Percentiles rank a stretch among this genome's conserved stretches.
Conservation (phyloP, 2,888 invertebrate species). For the Cordilura impudica region DNA sequence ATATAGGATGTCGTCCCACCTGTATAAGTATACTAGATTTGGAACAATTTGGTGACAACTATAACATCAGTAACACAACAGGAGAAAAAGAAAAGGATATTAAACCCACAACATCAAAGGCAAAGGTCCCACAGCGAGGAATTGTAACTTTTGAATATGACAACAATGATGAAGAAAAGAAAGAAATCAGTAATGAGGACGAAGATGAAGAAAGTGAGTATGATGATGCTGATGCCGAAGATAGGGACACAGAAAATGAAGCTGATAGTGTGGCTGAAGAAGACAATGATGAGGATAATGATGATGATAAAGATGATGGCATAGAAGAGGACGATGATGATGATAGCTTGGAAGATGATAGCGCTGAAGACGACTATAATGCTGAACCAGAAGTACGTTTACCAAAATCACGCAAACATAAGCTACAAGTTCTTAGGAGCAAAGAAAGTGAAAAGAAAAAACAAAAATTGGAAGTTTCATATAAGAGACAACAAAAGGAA, state of each 20-base stretch:
- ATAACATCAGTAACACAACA: slow-evolving; percentile 55
- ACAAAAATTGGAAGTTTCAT: slow-evolving; percentile 17
- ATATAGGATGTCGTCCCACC: slow-evolving; percentile 85
- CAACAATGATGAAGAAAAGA: slow-evolving; percentile 53
- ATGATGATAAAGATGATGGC: slow-evolving; percentile 13
- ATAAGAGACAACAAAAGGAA: background rate
- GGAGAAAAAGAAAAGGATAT: slow-evolving; percentile 25
- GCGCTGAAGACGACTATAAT: slow-evolving; percentile 22
- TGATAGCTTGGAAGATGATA: slow-evolving; percentile 19
- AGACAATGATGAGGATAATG: slow-evolving; percentile 5
- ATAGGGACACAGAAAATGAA: slow-evolving; percentile 32
- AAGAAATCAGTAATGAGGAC: background rate
- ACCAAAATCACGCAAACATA: slow-evolving; percentile 58
- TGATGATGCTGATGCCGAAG: slow-evolving; percentile 11
- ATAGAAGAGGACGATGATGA: slow-evolving; percentile 12
- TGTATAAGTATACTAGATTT: slow-evolving; percentile 83
- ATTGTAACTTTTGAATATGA: slow-evolving; percentile 74
- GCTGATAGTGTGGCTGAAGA: slow-evolving; percentile 41
- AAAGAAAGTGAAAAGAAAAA: slow-evolving; percentile 40
- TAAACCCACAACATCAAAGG: slow-evolving; percentile 29
- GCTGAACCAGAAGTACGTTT: slow-evolving; percentile 50
- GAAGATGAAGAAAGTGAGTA: slow-evolving; percentile 44
- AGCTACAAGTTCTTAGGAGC: slow-evolving; percentile 39
- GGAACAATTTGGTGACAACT: slow-evolving; percentile 67
- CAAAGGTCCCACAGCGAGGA: slow-evolving; percentile 63